Percentiles rank a stretch among this genome's conserved stretches.
These are phyloP conservation scores for Drosophila ironensis DNA, from an alignment of 1,140 invertebrate species.

Conservation along the genomic window DNA sequence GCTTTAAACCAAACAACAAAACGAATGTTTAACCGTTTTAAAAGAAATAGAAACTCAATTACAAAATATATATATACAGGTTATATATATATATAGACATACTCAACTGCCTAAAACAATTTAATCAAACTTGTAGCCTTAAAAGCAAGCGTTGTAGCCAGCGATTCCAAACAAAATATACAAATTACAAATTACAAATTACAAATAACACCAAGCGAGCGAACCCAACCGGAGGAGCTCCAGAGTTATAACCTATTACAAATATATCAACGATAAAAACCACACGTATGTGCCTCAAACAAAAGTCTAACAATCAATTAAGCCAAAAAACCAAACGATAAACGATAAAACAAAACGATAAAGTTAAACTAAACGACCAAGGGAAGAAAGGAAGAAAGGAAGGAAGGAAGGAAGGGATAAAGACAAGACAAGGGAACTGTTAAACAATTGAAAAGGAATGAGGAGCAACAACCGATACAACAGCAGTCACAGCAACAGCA, in stretches of 20 bases:
- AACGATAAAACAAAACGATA: not conserved
- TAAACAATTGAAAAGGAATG: no score
- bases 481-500: no score
- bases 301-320: conserved; percentile 36
- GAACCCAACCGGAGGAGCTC: no score
- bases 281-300: conserved; percentile 46
- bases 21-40: conserved; percentile 3
- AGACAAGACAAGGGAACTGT: no score
- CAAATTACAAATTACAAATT: not conserved
- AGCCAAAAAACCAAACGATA: conserved; percentile 13
- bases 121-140: conserved; percentile 39
- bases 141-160: conserved; percentile 13
- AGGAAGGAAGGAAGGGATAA: no score
- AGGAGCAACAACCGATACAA: no score
- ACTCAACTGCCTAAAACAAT: conserved; percentile 20
- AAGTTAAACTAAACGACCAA: conserved; percentile 19
- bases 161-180: conserved; percentile 17
- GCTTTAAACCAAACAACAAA: conserved; percentile 11
- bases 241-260: no score
- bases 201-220: no score
- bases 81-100: no score
- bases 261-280: conserved; percentile 9
- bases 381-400: not conserved
- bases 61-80: no score
- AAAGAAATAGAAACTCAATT: conserved; percentile 3